Evolutionary conservation across 2,113 vertebrate genomes (phyloP), one percentile per base, ranked within the genome.

Genomic region (Meleagris gallopavo): DNA sequence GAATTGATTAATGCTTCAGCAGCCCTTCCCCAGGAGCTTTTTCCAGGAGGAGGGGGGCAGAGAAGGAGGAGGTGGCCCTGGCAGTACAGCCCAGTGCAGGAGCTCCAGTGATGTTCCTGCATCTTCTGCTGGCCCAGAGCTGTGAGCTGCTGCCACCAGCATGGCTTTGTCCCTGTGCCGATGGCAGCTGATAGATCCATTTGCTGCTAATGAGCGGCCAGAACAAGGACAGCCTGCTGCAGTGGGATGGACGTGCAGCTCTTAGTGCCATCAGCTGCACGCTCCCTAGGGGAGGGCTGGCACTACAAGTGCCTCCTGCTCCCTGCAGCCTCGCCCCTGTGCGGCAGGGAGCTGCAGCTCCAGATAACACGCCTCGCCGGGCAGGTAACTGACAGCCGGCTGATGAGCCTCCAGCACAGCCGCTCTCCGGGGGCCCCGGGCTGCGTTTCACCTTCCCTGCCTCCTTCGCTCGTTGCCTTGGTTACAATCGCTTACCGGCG

Each of bases 361-460:
- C 17, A 3, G 91, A 84, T 96, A 96, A 79, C 83, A 60, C 6
- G 86, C 91, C 89, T 96, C 8, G 48, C 72, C 4, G 7, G 81
- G 92, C 96, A 93, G 91, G 91, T 93, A 96, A 95, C 74, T 88
- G 94, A 88, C 80, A 96, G 90, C 75, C 93, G 81, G 95, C 84
- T 80, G 78, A 61, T 94, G 91, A 97, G 96, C 94, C 94, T 93
- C 94, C 84, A 11, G 96, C 96, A 91, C 32, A 38, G 94, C 93
- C 93, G 83, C 89, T 90, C 96, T 95, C 93, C 8, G 8, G 96
- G 95, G 93, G 94, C 96, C 89, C 90, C 91, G 83, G 83, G 94
- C 92, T 95, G 83, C 75, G 8, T 95, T 97, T 97, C 96, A 94
- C 94, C 93, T 95, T 95, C 94, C 77, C 96, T 97, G 97, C 97